These are phyloP conservation scores for Aproaerema taeniolella DNA, from an alignment of 2,888 invertebrate genomes.

Conservation along the genomic window DNA sequence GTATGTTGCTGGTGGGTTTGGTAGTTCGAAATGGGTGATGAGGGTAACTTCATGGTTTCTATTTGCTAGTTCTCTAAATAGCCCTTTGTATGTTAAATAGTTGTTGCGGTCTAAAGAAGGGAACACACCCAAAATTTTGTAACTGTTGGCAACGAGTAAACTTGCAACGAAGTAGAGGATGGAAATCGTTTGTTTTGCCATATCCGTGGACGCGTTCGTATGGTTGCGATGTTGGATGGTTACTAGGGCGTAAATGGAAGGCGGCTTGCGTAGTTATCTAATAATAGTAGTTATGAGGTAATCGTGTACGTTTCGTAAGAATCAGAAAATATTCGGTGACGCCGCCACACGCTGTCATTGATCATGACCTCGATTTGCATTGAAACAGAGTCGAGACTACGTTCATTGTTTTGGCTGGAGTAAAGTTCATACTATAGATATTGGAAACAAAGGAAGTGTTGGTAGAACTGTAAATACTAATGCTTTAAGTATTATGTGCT, in stretches of 20 bases:
- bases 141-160: slow-evolving; percentile 45
- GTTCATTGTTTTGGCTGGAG: slow-evolving; percentile 39
- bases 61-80: slow-evolving; percentile 68
- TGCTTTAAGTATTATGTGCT: too few species aligned
- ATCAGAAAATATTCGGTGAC: slow-evolving; percentile 62
- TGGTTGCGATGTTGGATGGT: slow-evolving; percentile 48
- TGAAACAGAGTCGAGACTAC: slow-evolving; percentile 37
- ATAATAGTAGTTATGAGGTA: slow-evolving; percentile 74
- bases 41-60: slow-evolving; percentile 74
- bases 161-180: slow-evolving; percentile 44
- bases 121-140: slow-evolving; percentile 73
- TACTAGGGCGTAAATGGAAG: slow-evolving; percentile 61
- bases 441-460: too few species aligned
- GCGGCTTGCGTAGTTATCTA: slow-evolving; percentile 57
- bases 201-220: slow-evolving; percentile 53
- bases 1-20: slow-evolving; percentile 66
- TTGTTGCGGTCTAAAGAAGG: slow-evolving; percentile 72
- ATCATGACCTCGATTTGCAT: slow-evolving; percentile 56
- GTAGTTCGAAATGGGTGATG: slow-evolving; percentile 67
- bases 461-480: too few species aligned
- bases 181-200: slow-evolving; percentile 44
- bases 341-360: slow-evolving; percentile 44
- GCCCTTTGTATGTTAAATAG: slow-evolving; percentile 65
- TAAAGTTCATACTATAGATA: too few species aligned
- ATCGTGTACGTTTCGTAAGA: slow-evolving; percentile 62